Base-by-base conservation (phyloP, 2,888 invertebrate species). In the Netelia fuscicornis region DNA sequence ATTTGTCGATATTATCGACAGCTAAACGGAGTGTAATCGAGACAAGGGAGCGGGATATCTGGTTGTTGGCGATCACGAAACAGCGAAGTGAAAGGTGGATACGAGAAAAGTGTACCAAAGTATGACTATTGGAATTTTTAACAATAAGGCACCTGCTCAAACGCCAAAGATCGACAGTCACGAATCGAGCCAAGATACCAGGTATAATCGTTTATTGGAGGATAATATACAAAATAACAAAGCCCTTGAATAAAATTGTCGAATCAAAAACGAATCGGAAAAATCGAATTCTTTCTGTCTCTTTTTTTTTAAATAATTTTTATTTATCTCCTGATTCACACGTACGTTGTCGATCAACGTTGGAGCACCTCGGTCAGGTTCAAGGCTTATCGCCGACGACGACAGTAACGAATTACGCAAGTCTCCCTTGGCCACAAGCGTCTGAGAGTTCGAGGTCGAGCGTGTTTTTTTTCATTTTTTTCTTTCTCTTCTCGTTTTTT, bases 281-380 rank as follows among this genome's bases (percentile, higher is more conserved):
- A 30, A 30, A 30, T 30, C 30, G 5, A 2, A 30, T 30, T 30
- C 20, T 37, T 25, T 65, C 1, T 11, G 23, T 58, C 6, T 77
- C 17, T 17, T 17, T 52, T 42, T 81, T 42, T 20, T 48, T 37
- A 37, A 37, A 23, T 17, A 23, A 11, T 6, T 10, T 48, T 20
- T n/a, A 58, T 13, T 62, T n/a, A 30, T 2, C 48, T 48, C 11
- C 13, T 48, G 48, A 13, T 48, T 48, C 48, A 6, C 25, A 42
- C 13, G 58, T 56, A 56, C 42, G 70, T 13, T 48, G 13, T 48
- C 10, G 65, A 77, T 82, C 58, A 72, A 78, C 71, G 52, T 80
- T 54, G 80, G 80, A 77, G 74, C 72, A 83, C 81, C 83, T 82
- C 82, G 85, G 82, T 84, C 86, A 87, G 84, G 86, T 87, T 86